phyloP scores from a whole-genome alignment of 2,113 vertebrate genomes.

The Tragelaphus imberbis region DNA sequence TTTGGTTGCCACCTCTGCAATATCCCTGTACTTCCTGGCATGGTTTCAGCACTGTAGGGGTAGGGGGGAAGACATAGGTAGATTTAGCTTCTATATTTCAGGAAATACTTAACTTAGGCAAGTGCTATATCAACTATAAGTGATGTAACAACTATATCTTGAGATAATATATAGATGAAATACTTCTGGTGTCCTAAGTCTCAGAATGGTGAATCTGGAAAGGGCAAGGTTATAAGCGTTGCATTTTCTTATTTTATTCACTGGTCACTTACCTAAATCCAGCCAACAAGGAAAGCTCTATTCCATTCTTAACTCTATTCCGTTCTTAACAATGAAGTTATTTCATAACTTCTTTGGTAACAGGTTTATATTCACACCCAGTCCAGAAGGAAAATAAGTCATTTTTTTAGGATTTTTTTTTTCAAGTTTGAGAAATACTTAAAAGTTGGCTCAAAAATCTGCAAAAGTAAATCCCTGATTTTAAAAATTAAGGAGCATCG shows the following conservation, averaged over 20 bases:
- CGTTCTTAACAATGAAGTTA: constrained; percentile 35
- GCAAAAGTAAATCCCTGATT: background rate
- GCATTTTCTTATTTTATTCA: background rate
- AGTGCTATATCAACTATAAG: background rate
- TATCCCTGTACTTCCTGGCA: background rate
- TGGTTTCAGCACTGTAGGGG: background rate
- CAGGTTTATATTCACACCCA: background rate
- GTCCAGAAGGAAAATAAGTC: background rate
- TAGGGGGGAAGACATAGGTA: background rate
- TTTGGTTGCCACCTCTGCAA: background rate
- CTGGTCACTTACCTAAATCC: background rate
- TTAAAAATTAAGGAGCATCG: background rate
- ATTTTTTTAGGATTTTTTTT: background rate
- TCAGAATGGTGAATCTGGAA: background rate
- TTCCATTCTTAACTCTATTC: background rate
- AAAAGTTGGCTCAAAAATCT: background rate
- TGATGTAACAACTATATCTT: background rate
- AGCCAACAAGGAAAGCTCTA: background rate
- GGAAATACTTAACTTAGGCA: background rate
- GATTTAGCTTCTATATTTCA: background rate
- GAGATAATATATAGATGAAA: background rate
- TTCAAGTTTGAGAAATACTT: constrained; percentile 38
- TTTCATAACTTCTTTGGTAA: background rate
- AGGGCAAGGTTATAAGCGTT: background rate
- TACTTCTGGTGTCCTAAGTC: background rate